These are phyloP conservation scores for Frankliniella intonsa DNA, from an alignment of 2,888 invertebrate species.

Conservation along the genomic window DNA sequence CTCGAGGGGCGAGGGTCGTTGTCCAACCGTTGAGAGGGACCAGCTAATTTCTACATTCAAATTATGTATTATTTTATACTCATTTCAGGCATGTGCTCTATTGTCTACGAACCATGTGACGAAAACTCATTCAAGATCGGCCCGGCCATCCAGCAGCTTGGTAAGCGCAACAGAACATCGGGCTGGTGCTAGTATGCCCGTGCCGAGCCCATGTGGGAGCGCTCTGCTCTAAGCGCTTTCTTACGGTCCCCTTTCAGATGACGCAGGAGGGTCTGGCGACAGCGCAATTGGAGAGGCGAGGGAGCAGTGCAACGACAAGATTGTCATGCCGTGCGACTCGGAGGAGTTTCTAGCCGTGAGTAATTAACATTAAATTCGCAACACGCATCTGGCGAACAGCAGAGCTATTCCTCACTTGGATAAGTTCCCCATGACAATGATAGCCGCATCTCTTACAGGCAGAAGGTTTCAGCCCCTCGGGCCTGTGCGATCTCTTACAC, in stretches of 20 bases:
- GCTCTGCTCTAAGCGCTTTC: constrained; percentile 38
- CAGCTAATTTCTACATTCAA: no score
- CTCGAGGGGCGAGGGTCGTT: no score
- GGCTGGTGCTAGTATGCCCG: no score
- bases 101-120: constrained; percentile 71
- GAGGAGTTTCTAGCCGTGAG: constrained; percentile 72
- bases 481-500: constrained; percentile 71
- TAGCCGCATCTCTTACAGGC: constrained; percentile 49
- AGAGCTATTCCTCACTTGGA: neutral
- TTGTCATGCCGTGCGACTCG: constrained; percentile 77
- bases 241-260: constrained; percentile 33
- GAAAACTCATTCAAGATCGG: constrained; percentile 72
- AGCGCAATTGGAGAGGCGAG: constrained; percentile 37
- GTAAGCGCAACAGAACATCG: constrained; percentile 3
- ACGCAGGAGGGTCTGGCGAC: constrained; percentile 41
- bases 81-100: constrained; percentile 61
- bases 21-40: no score
- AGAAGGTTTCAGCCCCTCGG: constrained; percentile 52
- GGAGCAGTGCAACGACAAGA: constrained; percentile 60
- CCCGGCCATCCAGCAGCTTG: constrained; percentile 42
- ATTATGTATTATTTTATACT: no score
- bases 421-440: neutral
- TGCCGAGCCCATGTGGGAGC: no score
- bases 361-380: neutral
- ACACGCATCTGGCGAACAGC: neutral